These are phyloP conservation scores for Acromyrmex echinatior DNA, from an alignment of 1,140 invertebrate species.

Conservation along the genomic window DNA sequence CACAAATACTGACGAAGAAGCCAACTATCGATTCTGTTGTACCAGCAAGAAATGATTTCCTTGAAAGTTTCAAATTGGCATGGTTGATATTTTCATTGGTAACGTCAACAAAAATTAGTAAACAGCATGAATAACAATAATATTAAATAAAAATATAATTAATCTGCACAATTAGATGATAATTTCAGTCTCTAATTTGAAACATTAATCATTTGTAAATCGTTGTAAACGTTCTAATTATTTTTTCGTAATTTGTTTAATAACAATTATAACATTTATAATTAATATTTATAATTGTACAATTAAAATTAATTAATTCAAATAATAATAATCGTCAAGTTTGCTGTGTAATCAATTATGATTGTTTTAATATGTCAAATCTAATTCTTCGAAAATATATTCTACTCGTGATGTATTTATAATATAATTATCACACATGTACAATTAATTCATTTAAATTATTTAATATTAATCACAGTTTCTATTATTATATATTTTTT, in stretches of 20 bases:
- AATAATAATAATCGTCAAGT: constrained; percentile 24
- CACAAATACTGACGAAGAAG: constrained; percentile 16
- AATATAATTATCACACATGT: not conserved
- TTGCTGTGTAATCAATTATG: not conserved
- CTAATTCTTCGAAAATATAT: not conserved
- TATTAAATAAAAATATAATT: not conserved
- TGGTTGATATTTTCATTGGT: not conserved
- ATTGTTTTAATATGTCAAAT: not conserved
- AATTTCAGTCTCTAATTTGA: not conserved
- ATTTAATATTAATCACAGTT: not conserved
- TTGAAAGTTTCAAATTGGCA: constrained; percentile 24
- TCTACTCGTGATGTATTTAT: not conserved
- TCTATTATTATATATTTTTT: not conserved
- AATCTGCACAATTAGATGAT: not conserved
- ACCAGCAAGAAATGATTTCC: constrained; percentile 31
- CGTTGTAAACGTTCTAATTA: not conserved
- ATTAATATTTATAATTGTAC: not conserved
- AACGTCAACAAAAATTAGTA: constrained; percentile 16
- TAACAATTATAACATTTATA: not conserved
- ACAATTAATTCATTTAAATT: not conserved
- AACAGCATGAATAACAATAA: constrained; percentile 29
- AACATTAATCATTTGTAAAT: not conserved
- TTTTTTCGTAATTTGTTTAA: constrained; percentile 8
- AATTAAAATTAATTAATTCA: not conserved
- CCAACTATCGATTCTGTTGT: constrained; percentile 40